A percentile compares a stretch with the other conserved stretches of the same genome.
Conservation (phyloP, 2,888 invertebrate species). For the Plebejus argus region DNA sequence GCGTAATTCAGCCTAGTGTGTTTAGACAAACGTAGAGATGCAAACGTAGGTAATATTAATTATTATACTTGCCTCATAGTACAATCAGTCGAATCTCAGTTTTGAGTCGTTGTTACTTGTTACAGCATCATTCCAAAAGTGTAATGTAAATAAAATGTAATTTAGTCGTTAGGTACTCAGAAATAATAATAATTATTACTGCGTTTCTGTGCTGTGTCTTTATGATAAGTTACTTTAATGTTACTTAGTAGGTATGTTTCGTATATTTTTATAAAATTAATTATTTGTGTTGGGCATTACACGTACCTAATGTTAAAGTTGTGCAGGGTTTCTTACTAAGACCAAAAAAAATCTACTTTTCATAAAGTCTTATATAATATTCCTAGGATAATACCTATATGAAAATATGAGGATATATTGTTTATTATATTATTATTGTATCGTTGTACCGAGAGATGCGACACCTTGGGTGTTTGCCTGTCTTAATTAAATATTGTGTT, state of each 20-base stretch:
- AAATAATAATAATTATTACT: background rate
- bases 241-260: background rate
- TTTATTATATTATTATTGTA: no score
- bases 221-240: background rate
- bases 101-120: no score
- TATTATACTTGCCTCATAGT: background rate
- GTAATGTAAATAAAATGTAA: background rate
- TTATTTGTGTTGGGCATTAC: background rate
- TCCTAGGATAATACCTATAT: no score
- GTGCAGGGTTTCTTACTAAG: background rate
- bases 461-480: no score
- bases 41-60: no score
- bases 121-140: background rate
- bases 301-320: background rate
- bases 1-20: no score
- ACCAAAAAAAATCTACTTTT: background rate
- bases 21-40: no score
- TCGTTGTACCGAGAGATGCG: no score
- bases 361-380: background rate
- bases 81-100: background rate
- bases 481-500: background rate
- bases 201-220: slow-evolving; percentile 2
- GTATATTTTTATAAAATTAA: background rate
- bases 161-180: background rate
- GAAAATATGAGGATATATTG: no score